phyloP scores from a whole-genome alignment of 1,140 invertebrate species.

The Chrysomallon squamiferum region DNA sequence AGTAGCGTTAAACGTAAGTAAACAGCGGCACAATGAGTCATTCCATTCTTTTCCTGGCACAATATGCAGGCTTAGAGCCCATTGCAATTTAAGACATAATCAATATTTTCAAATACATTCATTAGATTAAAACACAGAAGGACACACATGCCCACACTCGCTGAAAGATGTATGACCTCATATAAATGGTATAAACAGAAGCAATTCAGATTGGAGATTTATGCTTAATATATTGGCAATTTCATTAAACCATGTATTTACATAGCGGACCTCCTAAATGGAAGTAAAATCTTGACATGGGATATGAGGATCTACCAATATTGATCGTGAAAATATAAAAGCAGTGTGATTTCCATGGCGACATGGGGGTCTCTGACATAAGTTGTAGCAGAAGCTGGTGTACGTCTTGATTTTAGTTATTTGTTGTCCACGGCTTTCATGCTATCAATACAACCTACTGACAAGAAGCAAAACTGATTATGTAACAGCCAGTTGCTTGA shows the following conservation, averaged over 20 bases:
- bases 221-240: conserved; percentile 23
- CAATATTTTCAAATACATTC: conserved; percentile 24
- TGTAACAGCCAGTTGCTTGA: not conserved
- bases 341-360: conserved; percentile 20
- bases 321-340: conserved; percentile 26
- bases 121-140: conserved; percentile 12
- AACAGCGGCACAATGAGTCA: conserved; percentile 16
- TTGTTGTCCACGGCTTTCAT: not conserved
- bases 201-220: conserved; percentile 9
- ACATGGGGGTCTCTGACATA: conserved; percentile 6
- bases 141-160: not conserved
- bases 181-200: conserved; percentile 4
- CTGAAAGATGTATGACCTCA: conserved; percentile 8
- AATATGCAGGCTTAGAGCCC: conserved; percentile 16
- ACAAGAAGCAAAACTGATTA: conserved; percentile 8
- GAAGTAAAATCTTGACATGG: conserved; percentile 8
- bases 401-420: not conserved
- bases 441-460: conserved; percentile 3
- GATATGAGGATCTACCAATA: conserved; percentile 25
- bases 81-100: conserved; percentile 20
- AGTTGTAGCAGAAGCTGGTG: not conserved
- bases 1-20: conserved; percentile 19
- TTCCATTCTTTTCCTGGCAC: conserved; percentile 8
- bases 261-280: conserved; percentile 14
- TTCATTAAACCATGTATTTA: conserved; percentile 28